Base-by-base conservation (phyloP, 2,888 invertebrate species). In the Caenorhabditis drosophilae region DNA sequence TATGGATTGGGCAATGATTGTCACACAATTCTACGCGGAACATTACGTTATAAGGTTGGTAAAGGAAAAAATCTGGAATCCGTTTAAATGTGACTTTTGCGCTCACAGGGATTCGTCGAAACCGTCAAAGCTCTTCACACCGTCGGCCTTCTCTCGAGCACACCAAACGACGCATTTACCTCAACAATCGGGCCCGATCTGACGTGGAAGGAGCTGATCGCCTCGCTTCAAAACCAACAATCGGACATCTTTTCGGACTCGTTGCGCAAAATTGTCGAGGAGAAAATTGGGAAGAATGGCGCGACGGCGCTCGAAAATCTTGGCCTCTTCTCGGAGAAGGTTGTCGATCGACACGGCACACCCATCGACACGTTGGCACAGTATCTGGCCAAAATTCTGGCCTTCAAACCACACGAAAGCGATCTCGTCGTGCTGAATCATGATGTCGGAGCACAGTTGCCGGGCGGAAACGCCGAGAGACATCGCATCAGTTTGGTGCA, bases 391-490 rank as follows among this genome's bases (percentile, higher is more conserved):
- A 82, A 82, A 56, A 74, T 76, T 20, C 53, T 83, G 16, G 76
- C 82, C 2, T 83, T 78, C 71, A 76, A 87, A 61, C 87, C 88
- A 62, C 87, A 89, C 49, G 98, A 98, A 85, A 88, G 95, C 0
- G 98, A 98, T 86, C 87, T 99, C 75, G 91, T 99, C 1, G 90
- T 98, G 31, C 87, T 99, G 74, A 89, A 95, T 0, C 97, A 98
- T 84, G 92, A 96, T 81, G 87, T 99, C 45, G 91, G 90, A 26
- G 92, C 96, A 57, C 89, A 90, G 59, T 95, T 95, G 93, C 91
- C 92, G 2, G 92, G 94, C 22, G 75, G 75, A 53, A 61, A 68
- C 16, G 51, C 89, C 68, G 96, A 97, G 85, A 87, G 89, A 47
- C 89, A 92, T 46, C 91, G 86, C 89, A 85, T 88, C 68, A 86